Evolutionary conservation across 2,888 invertebrate species (phyloP).

Genomic region (Dendrolimus pini): DNA sequence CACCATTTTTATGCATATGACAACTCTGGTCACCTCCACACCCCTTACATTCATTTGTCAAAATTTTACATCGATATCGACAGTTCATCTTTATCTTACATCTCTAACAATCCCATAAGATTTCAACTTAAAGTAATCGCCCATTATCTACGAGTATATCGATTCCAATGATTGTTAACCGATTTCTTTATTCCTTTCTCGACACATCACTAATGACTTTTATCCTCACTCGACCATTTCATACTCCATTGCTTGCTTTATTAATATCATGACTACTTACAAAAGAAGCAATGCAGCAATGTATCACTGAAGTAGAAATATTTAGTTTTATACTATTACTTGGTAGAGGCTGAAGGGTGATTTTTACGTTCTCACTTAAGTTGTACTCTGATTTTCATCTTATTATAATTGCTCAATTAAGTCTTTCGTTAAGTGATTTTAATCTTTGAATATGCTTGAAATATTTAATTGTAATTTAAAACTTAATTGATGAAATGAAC

Average conservation of each 20-base stretch:
- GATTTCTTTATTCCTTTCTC: constrained; percentile 4
- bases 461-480: no score
- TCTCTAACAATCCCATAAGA: constrained; percentile 37
- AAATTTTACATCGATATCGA: constrained; percentile 7
- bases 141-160: constrained; percentile 35
- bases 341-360: no score
- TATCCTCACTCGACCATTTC: constrained; percentile 21
- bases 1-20: no score
- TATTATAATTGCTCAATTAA: constrained; percentile 24
- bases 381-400: no score
- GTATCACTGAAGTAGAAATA: background rate
- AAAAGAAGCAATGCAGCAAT: background rate
- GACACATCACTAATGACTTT: constrained; percentile 20
- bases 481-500: no score
- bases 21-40: no score
- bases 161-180: background rate
- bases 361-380: no score
- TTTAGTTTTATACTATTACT: no score
- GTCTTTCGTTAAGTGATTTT: constrained; percentile 2
- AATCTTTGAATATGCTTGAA: no score
- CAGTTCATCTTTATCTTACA: constrained; percentile 8
- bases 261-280: background rate
- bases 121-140: constrained; percentile 58
- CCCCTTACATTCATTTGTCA: no score
- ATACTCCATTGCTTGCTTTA: background rate